Evolutionary conservation across 2,888 invertebrate genomes (phyloP), one percentile per base, ranked within the genome.

Genomic region (Cryptophagus acutangulus): DNA sequence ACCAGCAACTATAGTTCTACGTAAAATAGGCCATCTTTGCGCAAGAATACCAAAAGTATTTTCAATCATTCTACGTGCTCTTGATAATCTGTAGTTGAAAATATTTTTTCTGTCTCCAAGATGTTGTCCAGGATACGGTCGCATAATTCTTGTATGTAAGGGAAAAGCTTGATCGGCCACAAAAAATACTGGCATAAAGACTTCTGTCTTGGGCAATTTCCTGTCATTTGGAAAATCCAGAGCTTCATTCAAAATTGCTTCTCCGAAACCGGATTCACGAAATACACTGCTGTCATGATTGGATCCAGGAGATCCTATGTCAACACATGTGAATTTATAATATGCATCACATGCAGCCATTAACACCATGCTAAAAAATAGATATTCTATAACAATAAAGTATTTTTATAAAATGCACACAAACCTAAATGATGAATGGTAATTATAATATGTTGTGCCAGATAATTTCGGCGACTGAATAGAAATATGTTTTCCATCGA

Each of bases 401-500:
- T n/a, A n/a, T n/a, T n/a, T n/a, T n/a, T n/a, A n/a, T n/a, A n/a
- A n/a, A n/a, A n/a, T n/a, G n/a, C n/a, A n/a, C n/a, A n/a, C n/a
- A n/a, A n/a, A n/a, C n/a, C n/a, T n/a, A n/a, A n/a, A n/a, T n/a
- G 4, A 15, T 13, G 51, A 48, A 51, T 65, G 60, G 46, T 61
- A 61, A 46, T 62, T 63, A 42, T 49, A 57, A 41, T 44, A 62
- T 33, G 51, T 41, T 14, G 51, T 49, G 12, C 61, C 59, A 29
- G 49, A 46, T 18, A 58, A 43, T 14, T 38, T 12, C 10, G 61
- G 59, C 9, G 45, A 38, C 39, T 50, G 46, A 30, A 60, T 54
- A 45, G 38, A 37, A 15, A 59, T 49, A 45, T 59, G 57, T 42
- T 57, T 60, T 1, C 61, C 59, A 45, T 61, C 59, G 12, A 61